Conservation (phyloP, 2,113 vertebrate genomes). For the Grallaria varia region DNA sequence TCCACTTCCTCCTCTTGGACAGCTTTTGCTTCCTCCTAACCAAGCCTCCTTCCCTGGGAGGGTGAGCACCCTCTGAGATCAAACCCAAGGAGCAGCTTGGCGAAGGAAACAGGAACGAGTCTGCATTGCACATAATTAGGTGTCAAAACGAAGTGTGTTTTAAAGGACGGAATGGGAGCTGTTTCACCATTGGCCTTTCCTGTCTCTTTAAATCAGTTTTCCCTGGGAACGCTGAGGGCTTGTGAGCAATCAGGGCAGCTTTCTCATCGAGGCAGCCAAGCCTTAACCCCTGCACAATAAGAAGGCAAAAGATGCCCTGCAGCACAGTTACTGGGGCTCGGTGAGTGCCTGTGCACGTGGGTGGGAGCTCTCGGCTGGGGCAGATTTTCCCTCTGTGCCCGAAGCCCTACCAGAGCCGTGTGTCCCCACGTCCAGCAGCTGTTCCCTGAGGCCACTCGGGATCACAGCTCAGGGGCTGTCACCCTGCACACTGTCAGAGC, state of each 20-base stretch:
- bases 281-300: slow-evolving; percentile 5
- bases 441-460: accelerated
- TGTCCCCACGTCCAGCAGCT: neutral
- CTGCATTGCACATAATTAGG: neutral
- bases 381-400: neutral
- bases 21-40: neutral
- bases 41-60: neutral
- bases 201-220: slow-evolving; percentile 5
- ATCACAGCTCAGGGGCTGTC: neutral
- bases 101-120: neutral
- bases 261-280: neutral
- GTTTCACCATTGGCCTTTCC: neutral
- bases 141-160: neutral
- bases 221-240: neutral
- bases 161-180: neutral
- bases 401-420: neutral
- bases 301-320: neutral
- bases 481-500: neutral
- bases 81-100: neutral
- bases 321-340: neutral
- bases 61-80: neutral
- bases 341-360: neutral
- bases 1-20: neutral
- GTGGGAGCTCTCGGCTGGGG: neutral
- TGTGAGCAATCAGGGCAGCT: neutral